These are phyloP conservation scores for Bungarus multicinctus DNA, from an alignment of 2,113 vertebrate genomes.

Conservation along the genomic window DNA sequence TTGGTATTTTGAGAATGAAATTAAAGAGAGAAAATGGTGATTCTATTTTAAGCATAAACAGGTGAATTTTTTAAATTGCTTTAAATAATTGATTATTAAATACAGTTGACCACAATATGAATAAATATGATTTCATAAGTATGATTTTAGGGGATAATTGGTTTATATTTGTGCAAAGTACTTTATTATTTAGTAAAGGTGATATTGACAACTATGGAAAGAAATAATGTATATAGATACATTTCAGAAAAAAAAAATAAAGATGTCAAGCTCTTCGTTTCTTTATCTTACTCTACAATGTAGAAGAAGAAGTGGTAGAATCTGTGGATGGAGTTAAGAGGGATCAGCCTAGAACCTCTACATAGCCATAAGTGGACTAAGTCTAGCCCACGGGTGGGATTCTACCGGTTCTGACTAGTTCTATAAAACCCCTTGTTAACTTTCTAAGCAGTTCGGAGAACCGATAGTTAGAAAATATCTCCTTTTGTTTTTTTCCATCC, in stretches of 20 bases:
- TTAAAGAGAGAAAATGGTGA: neutral
- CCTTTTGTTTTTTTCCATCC: too few relatives aligned
- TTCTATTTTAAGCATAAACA: neutral
- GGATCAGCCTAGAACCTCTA: neutral
- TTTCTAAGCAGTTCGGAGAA: too few relatives aligned
- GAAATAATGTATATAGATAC: slow-evolving; percentile 52
- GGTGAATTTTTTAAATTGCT: neutral
- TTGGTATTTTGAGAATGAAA: neutral
- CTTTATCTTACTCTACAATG: slow-evolving; percentile 41
- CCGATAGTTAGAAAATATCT: too few relatives aligned
- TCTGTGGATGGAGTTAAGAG: neutral
- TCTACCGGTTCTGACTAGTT: too few relatives aligned
- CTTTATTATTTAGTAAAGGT: slow-evolving; percentile 59
- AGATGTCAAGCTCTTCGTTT: slow-evolving; percentile 35
- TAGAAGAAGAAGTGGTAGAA: neutral
- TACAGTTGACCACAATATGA: neutral
- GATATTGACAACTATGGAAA: slow-evolving; percentile 60
- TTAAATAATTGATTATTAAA: slow-evolving; percentile 21
- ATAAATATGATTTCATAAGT: slow-evolving; percentile 39
- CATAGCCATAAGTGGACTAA: neutral
- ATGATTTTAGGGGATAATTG: slow-evolving; percentile 55
- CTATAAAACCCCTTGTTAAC: too few relatives aligned
- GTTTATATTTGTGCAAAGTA: slow-evolving; percentile 56
- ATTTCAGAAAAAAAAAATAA: slow-evolving; percentile 46
- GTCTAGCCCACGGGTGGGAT: neutral